These are phyloP conservation scores for Apis florea DNA, from an alignment of 1,140 invertebrate genomes.

Conservation along the genomic window DNA sequence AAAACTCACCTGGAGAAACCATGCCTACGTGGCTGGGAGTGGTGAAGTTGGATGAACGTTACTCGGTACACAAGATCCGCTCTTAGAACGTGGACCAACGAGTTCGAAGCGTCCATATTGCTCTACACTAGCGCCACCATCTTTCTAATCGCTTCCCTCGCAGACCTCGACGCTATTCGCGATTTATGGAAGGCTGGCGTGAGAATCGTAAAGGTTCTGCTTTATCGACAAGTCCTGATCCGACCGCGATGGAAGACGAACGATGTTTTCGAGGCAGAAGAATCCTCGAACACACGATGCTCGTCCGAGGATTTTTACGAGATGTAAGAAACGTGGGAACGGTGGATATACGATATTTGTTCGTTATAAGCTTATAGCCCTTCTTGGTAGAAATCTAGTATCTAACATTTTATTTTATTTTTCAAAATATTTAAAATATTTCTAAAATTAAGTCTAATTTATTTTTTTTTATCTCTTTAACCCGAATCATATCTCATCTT, in stretches of 20 bases:
- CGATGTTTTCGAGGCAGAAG: not conserved
- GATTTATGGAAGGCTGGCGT: slow-evolving; percentile 42
- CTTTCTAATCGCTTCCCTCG: not conserved
- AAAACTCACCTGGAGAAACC: slow-evolving; percentile 68
- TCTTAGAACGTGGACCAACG: slow-evolving; percentile 4
- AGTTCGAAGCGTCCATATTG: slow-evolving; percentile 19
- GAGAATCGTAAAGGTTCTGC: slow-evolving; percentile 26
- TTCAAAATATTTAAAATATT: no score
- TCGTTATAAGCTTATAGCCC: no score
- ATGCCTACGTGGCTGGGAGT: slow-evolving; percentile 58
- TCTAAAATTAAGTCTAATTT: no score
- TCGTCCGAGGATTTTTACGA: not conserved
- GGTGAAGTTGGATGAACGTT: slow-evolving; percentile 34
- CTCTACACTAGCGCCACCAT: slow-evolving; percentile 9
- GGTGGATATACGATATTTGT: no score
- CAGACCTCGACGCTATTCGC: slow-evolving; percentile 23
- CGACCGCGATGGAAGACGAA: slow-evolving; percentile 16
- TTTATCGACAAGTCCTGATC: not conserved
- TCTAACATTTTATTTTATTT: no score
- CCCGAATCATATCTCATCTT: no score
- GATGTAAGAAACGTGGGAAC: slow-evolving; percentile 1
- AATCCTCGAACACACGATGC: not conserved
- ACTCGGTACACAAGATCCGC: slow-evolving; percentile 17
- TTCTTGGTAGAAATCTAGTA: no score
- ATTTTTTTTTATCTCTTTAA: no score